Base-by-base conservation (phyloP, 2,797 vertebrate species). In the Silurus lanzhouensis region DNA sequence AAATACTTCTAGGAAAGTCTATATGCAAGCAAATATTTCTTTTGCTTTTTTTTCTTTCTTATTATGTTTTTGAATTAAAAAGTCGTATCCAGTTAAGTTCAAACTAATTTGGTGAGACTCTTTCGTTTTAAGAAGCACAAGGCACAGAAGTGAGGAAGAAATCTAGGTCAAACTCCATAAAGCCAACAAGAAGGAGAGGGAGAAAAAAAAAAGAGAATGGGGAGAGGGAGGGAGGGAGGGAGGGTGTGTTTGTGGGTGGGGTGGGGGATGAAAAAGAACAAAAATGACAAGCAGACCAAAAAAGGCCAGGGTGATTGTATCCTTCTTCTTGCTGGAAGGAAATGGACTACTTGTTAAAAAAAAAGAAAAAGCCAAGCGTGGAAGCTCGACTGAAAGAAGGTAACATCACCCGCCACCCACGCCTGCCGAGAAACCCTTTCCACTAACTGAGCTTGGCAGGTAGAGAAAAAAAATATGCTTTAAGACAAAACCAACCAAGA, bases 101-200 rank as follows among this genome's bases (percentile, higher is more conserved):
- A 84, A 80, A 84, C 27, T 81, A 82, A 84, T 75, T 77, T 58
- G 75, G 66, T 67, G 25, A 81, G 63, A 15, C 63, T 74, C 77
- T 86, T 84, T 85, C 17, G 52, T 82, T 83, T 86, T 76, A 84
- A 44, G 25, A 70, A 83, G 72, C 60, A 61, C 19, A 60, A 88
- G 88, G 91, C 90, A 91, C 38, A 4, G 38, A 38, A 38, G 88
- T 85, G 85, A 87, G 91, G 46, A 85, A 80, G 77, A 88, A 93
- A 94, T 90, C 84, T 94, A 91, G 92, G 94, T 94, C 92, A 94
- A 90, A 91, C 81, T 90, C 87, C 82, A 89, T 87, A 90, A 91
- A 86, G 77, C 85, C 82, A 90, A 89, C 81, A 81, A 89, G 86
- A 88, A 85, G 85, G 83, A 81, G 83, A 83, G 78, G 72, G 72